These are phyloP conservation scores for Lampris incognitus DNA, from an alignment of 2,113 vertebrate species.

Conservation along the genomic window DNA sequence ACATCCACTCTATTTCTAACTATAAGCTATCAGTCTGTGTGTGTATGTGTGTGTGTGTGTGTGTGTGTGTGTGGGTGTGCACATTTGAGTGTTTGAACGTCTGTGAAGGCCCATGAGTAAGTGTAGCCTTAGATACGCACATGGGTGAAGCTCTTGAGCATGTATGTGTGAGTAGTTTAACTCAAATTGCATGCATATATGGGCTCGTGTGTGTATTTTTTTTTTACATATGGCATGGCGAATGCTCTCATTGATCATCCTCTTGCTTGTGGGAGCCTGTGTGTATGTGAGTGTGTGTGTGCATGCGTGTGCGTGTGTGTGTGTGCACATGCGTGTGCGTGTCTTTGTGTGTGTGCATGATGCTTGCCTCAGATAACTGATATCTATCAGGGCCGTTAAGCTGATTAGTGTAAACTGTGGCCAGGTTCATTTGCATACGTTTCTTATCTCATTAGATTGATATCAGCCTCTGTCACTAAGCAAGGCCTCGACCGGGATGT, in stretches of 20 bases:
- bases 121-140: neutral
- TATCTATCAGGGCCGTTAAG: constrained; percentile 82
- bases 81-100: too few species aligned
- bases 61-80: neutral
- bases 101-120: neutral
- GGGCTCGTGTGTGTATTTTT: constrained; percentile 34
- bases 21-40: neutral
- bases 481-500: constrained; percentile 76
- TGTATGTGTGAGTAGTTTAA: constrained; percentile 42
- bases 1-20: constrained; percentile 13
- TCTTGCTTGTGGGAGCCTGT: constrained; percentile 37
- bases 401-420: constrained; percentile 84
- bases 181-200: neutral
- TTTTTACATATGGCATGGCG: constrained; percentile 48
- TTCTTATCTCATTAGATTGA: constrained; percentile 85
- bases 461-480: constrained; percentile 80
- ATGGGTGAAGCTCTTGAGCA: neutral
- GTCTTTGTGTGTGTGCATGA: constrained; percentile 56
- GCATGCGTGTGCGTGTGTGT: constrained; percentile 35
- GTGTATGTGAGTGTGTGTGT: constrained; percentile 16
- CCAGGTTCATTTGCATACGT: constrained; percentile 85
- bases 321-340: constrained; percentile 14
- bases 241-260: constrained; percentile 64
- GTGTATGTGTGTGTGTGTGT: neutral
- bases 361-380: constrained; percentile 81